Conservation (phyloP, 2,113 vertebrate genomes). For the Spea bombifrons region DNA sequence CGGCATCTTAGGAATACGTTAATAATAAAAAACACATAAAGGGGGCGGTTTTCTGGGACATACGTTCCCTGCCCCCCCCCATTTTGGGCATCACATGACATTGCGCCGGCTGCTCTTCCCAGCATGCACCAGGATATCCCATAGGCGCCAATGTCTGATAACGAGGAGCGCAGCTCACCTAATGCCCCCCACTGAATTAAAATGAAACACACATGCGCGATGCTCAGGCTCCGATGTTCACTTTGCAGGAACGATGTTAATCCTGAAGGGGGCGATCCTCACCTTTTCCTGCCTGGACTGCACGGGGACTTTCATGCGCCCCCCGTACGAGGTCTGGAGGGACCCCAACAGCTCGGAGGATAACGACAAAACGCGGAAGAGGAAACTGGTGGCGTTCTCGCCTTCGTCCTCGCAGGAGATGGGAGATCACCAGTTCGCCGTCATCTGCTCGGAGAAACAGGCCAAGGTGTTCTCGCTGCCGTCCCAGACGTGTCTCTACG, state of each 20-base stretch:
- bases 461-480: constrained; percentile 97
- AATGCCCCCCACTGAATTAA: too few relatives aligned
- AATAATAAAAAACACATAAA: too few relatives aligned
- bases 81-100: too few relatives aligned
- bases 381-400: constrained; percentile 85
- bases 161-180: too few relatives aligned
- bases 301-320: constrained; percentile 75
- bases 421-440: constrained; percentile 86
- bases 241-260: constrained; percentile 77
- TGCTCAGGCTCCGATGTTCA: background rate
- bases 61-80: too few relatives aligned
- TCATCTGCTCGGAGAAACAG: constrained; percentile 96
- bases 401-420: constrained; percentile 83
- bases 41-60: too few relatives aligned
- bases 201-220: too few relatives aligned
- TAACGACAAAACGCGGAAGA: constrained; percentile 76
- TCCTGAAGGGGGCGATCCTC: constrained; percentile 88
- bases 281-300: constrained; percentile 86
- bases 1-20: too few relatives aligned
- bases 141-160: too few relatives aligned
- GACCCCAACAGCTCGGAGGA: constrained; percentile 81
- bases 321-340: constrained; percentile 88
- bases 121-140: too few relatives aligned
- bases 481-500: constrained; percentile 91
- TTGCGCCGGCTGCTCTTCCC: too few relatives aligned